Base-by-base conservation (phyloP, 2,888 invertebrate species). In the Cataglyphis livida region DNA sequence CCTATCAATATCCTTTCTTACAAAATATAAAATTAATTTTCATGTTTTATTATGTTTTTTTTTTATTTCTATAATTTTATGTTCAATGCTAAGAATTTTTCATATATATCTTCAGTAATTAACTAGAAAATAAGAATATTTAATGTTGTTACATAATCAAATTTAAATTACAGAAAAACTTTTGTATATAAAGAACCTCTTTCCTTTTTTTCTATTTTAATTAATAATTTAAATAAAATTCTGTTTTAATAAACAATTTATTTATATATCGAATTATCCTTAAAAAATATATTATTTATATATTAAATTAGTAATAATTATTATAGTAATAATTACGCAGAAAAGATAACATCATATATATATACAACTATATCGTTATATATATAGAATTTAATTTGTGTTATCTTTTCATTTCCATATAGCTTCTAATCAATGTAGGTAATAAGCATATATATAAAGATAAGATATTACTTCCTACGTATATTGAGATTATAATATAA, bases 391-490 rank as follows among this genome's bases (percentile, higher is more conserved):
- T 54, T 44, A 18, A 81, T 64, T 48, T 38, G n/a, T n/a, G 6
- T 70, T 84, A 84, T 78, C 62, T 59, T n/a, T 15, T 35, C n/a
- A 73, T 21, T 48, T 21, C 32, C 21, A 59, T 32, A 44, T 6
- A 44, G 1, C 2, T 44, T 3, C 15, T 78, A 78, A 78, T 78
- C 44, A 78, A 78, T 44, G 18, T 59, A 70, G 32, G n/a, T 28
- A 65, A 28, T 59, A 57, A 32, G 15, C 38, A 28, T n/a, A 28
- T n/a, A 48, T 44, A 54, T 18, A 62, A 73, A 84, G 87, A 88
- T 89, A 85, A 88, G 88, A 86, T 86, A 88, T 41, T 84, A 62
- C 41, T 51, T 74, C 41, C 18, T n/a, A 18, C 57, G 21, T 15
- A 32, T 32, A 32, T 32, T 6, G 6, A 32, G 41, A 32, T 62